Conservation (phyloP, 2,888 invertebrate genomes). For the Platypus cylindrus region DNA sequence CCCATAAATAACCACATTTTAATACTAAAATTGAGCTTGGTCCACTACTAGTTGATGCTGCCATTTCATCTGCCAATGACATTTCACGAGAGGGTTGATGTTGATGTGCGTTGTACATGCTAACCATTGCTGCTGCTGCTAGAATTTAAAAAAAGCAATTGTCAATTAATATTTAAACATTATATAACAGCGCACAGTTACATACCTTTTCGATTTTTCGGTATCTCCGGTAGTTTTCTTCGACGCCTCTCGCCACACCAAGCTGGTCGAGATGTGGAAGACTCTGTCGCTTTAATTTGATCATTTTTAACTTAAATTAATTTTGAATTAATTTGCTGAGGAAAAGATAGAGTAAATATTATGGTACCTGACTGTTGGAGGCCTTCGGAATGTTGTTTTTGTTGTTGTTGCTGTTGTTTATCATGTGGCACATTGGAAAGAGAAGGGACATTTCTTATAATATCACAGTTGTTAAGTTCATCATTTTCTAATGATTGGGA, state of each 20-base stretch:
- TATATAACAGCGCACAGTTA: constrained; percentile 10
- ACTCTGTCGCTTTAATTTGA: constrained; percentile 3
- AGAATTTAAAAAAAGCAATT: neutral
- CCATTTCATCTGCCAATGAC: constrained; percentile 56
- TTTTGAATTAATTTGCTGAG: constrained; percentile 1
- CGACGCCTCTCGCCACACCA: constrained; percentile 45
- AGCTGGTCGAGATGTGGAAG: constrained; percentile 15
- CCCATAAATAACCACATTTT: constrained; percentile 61
- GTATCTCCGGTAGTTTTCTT: constrained; percentile 79
- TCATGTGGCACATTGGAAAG: constrained; percentile 6
- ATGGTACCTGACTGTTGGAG: too few species aligned
- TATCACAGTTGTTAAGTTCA: constrained; percentile 38
- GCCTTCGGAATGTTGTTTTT: too few species aligned
- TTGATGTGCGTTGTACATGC: constrained; percentile 44
- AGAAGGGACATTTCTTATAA: constrained; percentile 10
- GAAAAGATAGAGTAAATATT: too few species aligned
- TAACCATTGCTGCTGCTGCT: constrained; percentile 47
- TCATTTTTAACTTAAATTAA: constrained; percentile 20
- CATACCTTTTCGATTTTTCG: constrained; percentile 79
- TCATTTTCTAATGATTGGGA: constrained; percentile 65
- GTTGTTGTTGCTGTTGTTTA: too few species aligned
- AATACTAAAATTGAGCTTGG: constrained; percentile 50
- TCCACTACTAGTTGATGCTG: constrained; percentile 34
- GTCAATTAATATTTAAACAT: neutral
- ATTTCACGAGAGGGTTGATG: constrained; percentile 46